These are phyloP conservation scores for Aricia artaxerxes DNA, from an alignment of 2,888 invertebrate species.

Conservation along the genomic window DNA sequence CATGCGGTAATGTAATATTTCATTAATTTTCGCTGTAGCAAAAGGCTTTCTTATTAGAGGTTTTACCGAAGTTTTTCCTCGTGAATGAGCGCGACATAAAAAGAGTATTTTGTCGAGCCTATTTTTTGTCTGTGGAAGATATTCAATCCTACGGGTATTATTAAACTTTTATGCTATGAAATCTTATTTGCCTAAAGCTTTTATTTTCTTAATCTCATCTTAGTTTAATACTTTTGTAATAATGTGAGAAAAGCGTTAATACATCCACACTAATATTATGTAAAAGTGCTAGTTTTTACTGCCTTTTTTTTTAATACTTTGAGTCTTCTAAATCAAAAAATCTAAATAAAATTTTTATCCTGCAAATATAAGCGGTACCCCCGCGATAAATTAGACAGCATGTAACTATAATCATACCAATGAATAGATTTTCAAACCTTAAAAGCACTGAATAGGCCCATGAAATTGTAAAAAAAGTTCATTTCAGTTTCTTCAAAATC, in stretches of 20 bases:
- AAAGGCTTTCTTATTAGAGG: neutral
- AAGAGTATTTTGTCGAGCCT: constrained; percentile 8
- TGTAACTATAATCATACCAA: no score
- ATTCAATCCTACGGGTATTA: constrained; percentile 6
- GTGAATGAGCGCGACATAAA: neutral
- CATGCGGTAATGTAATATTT: neutral
- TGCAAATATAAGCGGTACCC: neutral
- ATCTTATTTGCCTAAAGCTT: neutral
- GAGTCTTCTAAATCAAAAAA: neutral
- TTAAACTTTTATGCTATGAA: neutral
- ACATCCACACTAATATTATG: neutral
- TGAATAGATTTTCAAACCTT: no score
- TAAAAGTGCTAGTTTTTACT: no score
- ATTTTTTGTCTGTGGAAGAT: constrained; percentile 4
- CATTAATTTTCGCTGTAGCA: neutral
- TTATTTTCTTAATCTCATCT: neutral
- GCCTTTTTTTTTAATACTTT: neutral
- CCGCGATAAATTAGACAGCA: neutral
- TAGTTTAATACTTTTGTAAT: neutral
- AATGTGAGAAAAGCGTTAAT: neutral
- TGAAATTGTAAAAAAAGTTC: no score
- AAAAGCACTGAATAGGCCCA: no score
- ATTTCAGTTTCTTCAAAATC: neutral
- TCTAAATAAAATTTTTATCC: neutral
- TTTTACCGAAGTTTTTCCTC: constrained; percentile 9